A percentile compares a stretch with the other conserved stretches of the same genome.
These are phyloP conservation scores for Hirudo medicinalis DNA, from an alignment of 1,140 invertebrate species.

Conservation along the genomic window DNA sequence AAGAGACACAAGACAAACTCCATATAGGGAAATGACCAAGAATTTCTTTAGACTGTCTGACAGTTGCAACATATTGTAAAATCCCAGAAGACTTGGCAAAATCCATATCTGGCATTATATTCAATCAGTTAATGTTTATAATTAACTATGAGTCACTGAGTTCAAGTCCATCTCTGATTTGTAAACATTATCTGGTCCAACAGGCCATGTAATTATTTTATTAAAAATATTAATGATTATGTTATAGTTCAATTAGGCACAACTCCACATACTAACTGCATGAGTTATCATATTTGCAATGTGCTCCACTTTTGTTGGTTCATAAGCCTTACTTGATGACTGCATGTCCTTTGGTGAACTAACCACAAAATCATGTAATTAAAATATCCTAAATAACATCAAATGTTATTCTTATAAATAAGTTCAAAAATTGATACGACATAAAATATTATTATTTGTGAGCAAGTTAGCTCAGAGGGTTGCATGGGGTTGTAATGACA, in stretches of 20 bases:
- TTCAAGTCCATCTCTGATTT: background rate
- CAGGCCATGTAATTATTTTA: too few relatives aligned
- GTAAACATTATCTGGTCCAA: too few relatives aligned
- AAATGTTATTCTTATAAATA: background rate
- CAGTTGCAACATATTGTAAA: slow-evolving; percentile 57
- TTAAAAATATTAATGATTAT: too few relatives aligned
- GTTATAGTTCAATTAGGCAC: too few relatives aligned
- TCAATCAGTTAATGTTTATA: background rate
- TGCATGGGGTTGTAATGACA: too few relatives aligned
- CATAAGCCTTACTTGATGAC: slow-evolving; percentile 48
- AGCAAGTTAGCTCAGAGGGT: too few relatives aligned
- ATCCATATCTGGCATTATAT: slow-evolving; percentile 52
- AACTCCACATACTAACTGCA: slow-evolving; percentile 46
- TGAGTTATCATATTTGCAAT: slow-evolving; percentile 79
- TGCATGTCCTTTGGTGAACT: background rate
- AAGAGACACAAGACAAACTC: slow-evolving; percentile 64
- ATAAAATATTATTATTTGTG: too few relatives aligned
- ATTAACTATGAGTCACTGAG: background rate
- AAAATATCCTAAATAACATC: background rate
- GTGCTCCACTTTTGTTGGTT: slow-evolving; percentile 67
- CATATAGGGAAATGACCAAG: slow-evolving; percentile 67
- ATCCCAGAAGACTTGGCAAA: slow-evolving; percentile 61
- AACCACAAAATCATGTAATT: too few relatives aligned
- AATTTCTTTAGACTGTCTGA: slow-evolving; percentile 59
- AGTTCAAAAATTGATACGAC: too few relatives aligned